Conservation (phyloP, 2,888 invertebrate genomes). For the Lasioglossum lativentre region DNA sequence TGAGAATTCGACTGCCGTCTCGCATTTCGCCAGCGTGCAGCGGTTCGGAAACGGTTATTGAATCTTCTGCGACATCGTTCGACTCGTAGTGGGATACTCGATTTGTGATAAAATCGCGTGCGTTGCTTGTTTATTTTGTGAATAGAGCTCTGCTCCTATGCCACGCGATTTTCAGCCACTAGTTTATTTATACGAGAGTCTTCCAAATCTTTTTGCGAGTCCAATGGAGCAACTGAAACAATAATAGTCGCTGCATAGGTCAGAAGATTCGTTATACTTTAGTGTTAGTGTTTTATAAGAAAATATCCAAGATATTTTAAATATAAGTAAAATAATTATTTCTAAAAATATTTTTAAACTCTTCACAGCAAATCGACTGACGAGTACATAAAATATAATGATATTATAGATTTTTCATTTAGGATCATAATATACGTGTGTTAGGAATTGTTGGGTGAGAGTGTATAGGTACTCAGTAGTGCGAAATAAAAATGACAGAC, state of each 20-base stretch:
- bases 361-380: not conserved
- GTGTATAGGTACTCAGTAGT: not conserved
- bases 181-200: not conserved
- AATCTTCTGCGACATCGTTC: not conserved
- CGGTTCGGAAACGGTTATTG: constrained; percentile 9
- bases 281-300: too few relatives aligned
- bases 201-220: not conserved
- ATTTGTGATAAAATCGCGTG: constrained; percentile 1
- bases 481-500: not conserved
- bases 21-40: not conserved
- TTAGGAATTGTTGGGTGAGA: not conserved
- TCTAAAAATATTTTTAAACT: not conserved
- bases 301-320: not conserved
- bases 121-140: not conserved
- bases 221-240: not conserved
- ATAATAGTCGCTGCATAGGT: too few relatives aligned
- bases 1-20: constrained; percentile 11
- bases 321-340: not conserved
- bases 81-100: not conserved
- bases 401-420: not conserved
- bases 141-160: not conserved
- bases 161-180: not conserved
- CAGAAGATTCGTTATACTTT: not conserved
- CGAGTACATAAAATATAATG: too few relatives aligned
- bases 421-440: not conserved